phyloP scores from a whole-genome alignment of 1,140 invertebrate genomes.

The Coenobita brevimanus region DNA sequence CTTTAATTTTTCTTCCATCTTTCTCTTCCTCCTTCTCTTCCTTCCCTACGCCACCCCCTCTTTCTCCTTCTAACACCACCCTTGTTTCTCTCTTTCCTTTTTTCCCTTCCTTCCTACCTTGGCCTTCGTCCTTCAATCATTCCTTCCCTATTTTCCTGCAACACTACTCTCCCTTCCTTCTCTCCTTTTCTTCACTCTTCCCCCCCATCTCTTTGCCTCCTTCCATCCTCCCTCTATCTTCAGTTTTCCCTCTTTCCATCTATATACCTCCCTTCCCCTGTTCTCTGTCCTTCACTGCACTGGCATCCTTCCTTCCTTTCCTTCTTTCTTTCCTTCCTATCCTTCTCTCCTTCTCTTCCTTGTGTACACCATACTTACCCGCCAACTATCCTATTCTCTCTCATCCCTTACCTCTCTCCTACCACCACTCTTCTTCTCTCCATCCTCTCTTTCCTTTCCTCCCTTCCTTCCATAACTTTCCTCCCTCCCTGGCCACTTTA shows the following conservation, averaged over 20 bases:
- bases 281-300: background rate
- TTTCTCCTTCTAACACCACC: background rate
- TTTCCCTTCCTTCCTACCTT: no score
- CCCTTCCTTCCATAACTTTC: background rate
- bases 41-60: background rate
- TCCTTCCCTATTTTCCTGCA: no score
- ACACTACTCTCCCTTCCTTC: background rate
- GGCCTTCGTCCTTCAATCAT: no score
- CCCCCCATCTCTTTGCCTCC: background rate
- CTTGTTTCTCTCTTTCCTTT: background rate
- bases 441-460: background rate
- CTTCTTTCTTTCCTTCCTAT: background rate
- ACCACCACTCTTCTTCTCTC: background rate
- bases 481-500: background rate
- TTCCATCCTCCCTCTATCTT: background rate
- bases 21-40: no score
- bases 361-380: background rate
- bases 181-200: background rate
- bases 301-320: background rate
- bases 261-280: background rate
- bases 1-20: no score
- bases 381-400: background rate
- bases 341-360: background rate
- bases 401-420: background rate
- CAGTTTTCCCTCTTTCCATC: background rate